Percentiles rank a stretch among this genome's conserved stretches.
These are phyloP conservation scores for Caenorhabditis tropicalis DNA, from an alignment of 1,140 invertebrate species.

Conservation along the genomic window DNA sequence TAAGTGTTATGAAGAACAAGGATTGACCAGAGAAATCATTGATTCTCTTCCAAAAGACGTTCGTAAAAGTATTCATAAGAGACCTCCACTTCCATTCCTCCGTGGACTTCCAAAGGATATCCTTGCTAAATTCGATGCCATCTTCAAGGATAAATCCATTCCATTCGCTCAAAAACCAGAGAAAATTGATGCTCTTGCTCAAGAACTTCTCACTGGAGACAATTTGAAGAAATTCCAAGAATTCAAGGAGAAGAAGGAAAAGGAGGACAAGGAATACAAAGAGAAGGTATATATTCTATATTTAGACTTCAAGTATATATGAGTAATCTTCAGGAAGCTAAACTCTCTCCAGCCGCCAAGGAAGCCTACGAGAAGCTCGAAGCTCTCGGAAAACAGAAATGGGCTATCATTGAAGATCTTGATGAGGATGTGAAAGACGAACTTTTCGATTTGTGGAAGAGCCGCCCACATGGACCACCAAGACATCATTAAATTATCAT, in stretches of 20 bases:
- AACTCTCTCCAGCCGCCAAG: constrained; percentile 51
- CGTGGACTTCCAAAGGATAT: constrained; percentile 40
- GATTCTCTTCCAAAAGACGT: constrained; percentile 48
- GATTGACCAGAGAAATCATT: constrained; percentile 44
- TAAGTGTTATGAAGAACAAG: constrained; percentile 50
- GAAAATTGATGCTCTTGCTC: constrained; percentile 43
- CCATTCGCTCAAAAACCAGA: constrained; percentile 27
- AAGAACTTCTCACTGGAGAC: constrained; percentile 40
- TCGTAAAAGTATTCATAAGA: constrained; percentile 34
- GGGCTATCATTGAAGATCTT: neutral
- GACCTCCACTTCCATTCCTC: constrained; percentile 40
- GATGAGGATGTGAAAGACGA: constrained; percentile 40
- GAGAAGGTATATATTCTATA: neutral
- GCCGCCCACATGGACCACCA: constrained; percentile 35
- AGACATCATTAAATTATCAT: constrained; percentile 16
- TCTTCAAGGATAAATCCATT: constrained; percentile 49
- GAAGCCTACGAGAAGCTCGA: constrained; percentile 48
- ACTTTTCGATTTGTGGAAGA: constrained; percentile 50
- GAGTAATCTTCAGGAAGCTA: neutral
- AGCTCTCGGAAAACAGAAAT: constrained; percentile 40
- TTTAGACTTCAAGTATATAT: neutral
- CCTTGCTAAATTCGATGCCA: constrained; percentile 31
- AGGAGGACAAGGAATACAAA: constrained; percentile 32
- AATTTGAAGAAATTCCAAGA: constrained; percentile 45
- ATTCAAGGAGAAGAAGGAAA: constrained; percentile 45